A percentile compares a stretch with the other conserved stretches of the same genome.
These are phyloP conservation scores for Acipenser transmontanus DNA, from an alignment of 2,797 vertebrate genomes.

Conservation along the genomic window DNA sequence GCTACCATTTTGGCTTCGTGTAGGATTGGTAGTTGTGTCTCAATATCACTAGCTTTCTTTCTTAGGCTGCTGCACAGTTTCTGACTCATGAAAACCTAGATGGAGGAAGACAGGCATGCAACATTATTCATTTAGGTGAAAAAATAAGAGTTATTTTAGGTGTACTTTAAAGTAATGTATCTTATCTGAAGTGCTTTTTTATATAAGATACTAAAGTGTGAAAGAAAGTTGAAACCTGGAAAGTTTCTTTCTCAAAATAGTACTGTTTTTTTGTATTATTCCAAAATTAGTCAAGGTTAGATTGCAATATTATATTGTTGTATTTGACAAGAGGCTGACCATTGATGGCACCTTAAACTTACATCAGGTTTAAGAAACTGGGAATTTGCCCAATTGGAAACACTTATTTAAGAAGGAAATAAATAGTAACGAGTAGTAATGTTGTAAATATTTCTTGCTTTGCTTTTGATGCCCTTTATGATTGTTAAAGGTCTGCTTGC, in stretches of 20 bases:
- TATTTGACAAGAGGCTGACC: too few relatives aligned
- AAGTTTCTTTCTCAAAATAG: not conserved
- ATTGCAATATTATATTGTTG: too few relatives aligned
- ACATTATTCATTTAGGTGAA: slow-evolving; percentile 28
- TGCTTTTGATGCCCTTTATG: too few relatives aligned
- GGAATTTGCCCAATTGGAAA: too few relatives aligned
- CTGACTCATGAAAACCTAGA: slow-evolving; percentile 77
- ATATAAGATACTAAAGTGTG: too few relatives aligned
- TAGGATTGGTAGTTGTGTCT: slow-evolving; percentile 71
- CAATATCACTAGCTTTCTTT: slow-evolving; percentile 74
- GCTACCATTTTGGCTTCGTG: slow-evolving; percentile 80
- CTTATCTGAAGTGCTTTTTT: not conserved
- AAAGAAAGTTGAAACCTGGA: not conserved
- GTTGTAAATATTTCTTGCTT: too few relatives aligned
- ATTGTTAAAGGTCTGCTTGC: too few relatives aligned
- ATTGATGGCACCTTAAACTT: too few relatives aligned
- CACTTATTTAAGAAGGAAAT: too few relatives aligned
- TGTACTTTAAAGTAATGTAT: slow-evolving; percentile 1
- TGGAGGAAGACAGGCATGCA: slow-evolving; percentile 30
- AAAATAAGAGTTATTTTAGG: slow-evolving; percentile 28
- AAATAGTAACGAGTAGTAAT: too few relatives aligned
- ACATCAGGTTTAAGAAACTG: too few relatives aligned
- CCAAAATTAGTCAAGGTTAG: too few relatives aligned
- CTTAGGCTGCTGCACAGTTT: slow-evolving; percentile 72
- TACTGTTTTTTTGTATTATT: not conserved